Conservation (phyloP, 2,888 invertebrate genomes). For the Adelognathus sp. region DNA sequence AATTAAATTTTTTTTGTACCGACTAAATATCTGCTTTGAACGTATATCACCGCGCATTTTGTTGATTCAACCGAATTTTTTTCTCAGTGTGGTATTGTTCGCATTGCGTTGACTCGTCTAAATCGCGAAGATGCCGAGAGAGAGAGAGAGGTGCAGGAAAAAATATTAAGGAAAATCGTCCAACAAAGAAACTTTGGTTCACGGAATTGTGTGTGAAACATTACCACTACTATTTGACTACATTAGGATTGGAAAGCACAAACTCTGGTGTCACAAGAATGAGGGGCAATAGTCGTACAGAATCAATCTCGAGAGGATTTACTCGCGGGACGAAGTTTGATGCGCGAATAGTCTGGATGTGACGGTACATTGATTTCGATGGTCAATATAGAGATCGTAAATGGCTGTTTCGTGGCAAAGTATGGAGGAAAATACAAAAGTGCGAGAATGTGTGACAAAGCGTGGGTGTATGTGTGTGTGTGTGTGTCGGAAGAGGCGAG, state of each 20-base stretch:
- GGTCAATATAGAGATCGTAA: slow-evolving; percentile 56
- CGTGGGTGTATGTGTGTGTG: too few species aligned
- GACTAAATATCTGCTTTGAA: too few species aligned
- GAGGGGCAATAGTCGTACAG: not conserved
- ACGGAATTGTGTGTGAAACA: not conserved
- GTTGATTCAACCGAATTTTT: too few species aligned
- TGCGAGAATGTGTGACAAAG: slow-evolving; percentile 20
- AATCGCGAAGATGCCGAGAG: slow-evolving; percentile 65
- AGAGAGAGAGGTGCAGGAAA: not conserved
- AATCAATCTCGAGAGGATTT: not conserved
- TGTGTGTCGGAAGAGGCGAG: not conserved
- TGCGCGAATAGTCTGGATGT: slow-evolving; percentile 20
- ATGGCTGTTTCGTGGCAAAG: slow-evolving; percentile 14
- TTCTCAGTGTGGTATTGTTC: too few species aligned
- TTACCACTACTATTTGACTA: not conserved
- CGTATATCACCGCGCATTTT: too few species aligned
- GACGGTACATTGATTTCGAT: slow-evolving; percentile 44
- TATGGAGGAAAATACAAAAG: slow-evolving; percentile 34
- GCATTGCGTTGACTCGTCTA: slow-evolving; percentile 76
- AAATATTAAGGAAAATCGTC: slow-evolving; percentile 10
- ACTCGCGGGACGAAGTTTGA: slow-evolving; percentile 20
- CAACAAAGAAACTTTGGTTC: not conserved
- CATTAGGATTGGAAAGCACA: not conserved
- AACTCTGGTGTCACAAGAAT: not conserved
- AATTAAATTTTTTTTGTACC: too few species aligned